phyloP scores from a whole-genome alignment of 1,140 invertebrate genomes.

The Myzus persicae region DNA sequence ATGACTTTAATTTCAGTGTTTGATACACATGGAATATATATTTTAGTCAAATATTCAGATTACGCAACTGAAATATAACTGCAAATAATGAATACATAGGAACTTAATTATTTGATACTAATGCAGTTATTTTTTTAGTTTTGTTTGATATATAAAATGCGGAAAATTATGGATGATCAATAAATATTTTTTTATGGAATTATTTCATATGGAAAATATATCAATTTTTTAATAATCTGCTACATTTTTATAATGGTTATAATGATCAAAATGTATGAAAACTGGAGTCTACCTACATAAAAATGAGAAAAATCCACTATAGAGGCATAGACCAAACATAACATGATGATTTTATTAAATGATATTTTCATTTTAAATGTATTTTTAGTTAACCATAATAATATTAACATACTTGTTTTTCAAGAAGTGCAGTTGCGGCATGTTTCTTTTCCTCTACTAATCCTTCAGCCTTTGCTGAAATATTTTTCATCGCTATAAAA shows the following conservation, averaged over 20 bases:
- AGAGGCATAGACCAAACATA: neutral
- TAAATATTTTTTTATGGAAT: no score
- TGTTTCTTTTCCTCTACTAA: constrained; percentile 63
- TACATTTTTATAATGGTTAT: neutral
- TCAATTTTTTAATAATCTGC: neutral
- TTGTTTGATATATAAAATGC: neutral
- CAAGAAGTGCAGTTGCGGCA: constrained; percentile 61
- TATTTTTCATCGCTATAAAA: constrained; percentile 62
- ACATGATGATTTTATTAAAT: neutral
- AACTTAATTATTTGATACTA: neutral
- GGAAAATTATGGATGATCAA: no score
- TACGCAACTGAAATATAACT: neutral
- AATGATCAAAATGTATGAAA: neutral
- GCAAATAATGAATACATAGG: neutral
- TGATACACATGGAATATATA: neutral
- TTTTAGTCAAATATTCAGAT: neutral
- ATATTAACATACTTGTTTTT: constrained; percentile 57
- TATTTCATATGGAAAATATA: neutral
- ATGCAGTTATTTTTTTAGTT: neutral
- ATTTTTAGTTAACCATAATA: neutral
- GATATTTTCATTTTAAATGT: neutral
- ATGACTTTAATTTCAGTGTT: no score
- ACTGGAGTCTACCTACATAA: neutral
- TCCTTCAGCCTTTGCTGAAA: constrained; percentile 62
- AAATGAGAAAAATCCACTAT: constrained; percentile 10